Evolutionary conservation across 2,888 invertebrate species (phyloP).

Genomic region (Brachynemurus nebulosus): DNA sequence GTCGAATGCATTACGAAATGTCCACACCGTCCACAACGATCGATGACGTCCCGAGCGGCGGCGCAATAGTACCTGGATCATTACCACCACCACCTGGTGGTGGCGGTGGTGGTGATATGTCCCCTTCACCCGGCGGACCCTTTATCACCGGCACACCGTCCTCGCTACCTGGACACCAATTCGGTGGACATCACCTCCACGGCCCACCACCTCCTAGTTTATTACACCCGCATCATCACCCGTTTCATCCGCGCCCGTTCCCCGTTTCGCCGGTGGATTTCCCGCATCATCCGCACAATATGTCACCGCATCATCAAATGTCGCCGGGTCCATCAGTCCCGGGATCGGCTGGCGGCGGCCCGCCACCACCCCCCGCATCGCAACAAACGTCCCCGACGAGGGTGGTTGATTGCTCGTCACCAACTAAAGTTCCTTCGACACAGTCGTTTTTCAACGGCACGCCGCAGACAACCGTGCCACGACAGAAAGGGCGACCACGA

Average conservation of each 20-base stretch:
- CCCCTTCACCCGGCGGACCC: conserved; percentile 32
- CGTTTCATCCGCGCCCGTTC: no score
- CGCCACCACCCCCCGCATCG: conserved; percentile 32
- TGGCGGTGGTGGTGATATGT: conserved; percentile 36
- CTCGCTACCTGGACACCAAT: conserved; percentile 34
- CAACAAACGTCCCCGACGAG: conserved; percentile 30
- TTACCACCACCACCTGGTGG: conserved; percentile 24
- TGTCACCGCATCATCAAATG: conserved; percentile 24
- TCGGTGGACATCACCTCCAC: conserved; percentile 23
- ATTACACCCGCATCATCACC: conserved; percentile 34
- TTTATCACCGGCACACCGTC: conserved; percentile 28
- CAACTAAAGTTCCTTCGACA: conserved; percentile 26
- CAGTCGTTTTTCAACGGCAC: conserved; percentile 43
- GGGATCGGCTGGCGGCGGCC: conserved; percentile 29
- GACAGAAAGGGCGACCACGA: conserved; percentile 85
- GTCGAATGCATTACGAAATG: conserved; percentile 60
- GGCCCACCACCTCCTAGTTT: conserved; percentile 27
- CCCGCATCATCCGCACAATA: no score
- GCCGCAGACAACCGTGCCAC: conserved; percentile 56
- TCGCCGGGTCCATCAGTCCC: no score
- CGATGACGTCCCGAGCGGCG: conserved; percentile 20
- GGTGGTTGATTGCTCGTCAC: conserved; percentile 28
- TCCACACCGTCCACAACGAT: conserved; percentile 24
- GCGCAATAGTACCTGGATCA: conserved; percentile 12
- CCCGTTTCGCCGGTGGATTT: conserved; percentile 37